Evolutionary conservation across 2,888 invertebrate species (phyloP), one percentile per base, ranked within the genome.

Genomic region (Archips crataeganus): DNA sequence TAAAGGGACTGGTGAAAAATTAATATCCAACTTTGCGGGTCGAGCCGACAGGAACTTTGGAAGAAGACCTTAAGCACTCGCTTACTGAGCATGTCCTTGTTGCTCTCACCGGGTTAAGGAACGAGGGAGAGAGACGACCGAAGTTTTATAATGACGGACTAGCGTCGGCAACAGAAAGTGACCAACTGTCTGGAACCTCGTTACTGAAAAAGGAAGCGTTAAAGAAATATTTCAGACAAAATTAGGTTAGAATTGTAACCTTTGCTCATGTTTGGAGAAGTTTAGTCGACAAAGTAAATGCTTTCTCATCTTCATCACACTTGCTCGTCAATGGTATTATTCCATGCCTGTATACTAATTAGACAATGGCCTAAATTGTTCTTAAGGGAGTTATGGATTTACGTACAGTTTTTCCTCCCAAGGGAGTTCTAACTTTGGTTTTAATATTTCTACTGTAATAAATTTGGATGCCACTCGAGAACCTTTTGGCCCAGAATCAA

Each of bases 1-100:
- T 49, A 49, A 49, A 13, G 49, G 49, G 49, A n/a, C 49, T n/a
- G 13, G 49, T 49, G 49, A 49, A 49, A 49, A 49, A 49, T 49
- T 49, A 49, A 49, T 49, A n/a, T 13, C 49, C 13, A 49, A 49
- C 49, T 49, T 49, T 49, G 13, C 49, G 13, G 49, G n/a, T 2
- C 11, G 45, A 49, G 49, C 11, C 49, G 49, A n/a, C 45, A 10
- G n/a, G 1, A 49, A 49, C 49, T 49, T 49, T 49, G n/a, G 13
- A 49, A 3, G 13, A 13, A 3, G 11, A 49, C 13, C n/a, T 49
- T 49, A 49, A 13, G 13, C 49, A 49, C 49, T 49, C n/a, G 49
- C n/a, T 13, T 49, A 49, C n/a, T 49, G 11, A 11, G 5, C 4
- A 13, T n/a, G n/a, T 49, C 49, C 13, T 13, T 49, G 13, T 49